phyloP scores from a whole-genome alignment of 2,888 invertebrate species.

The Meandrusa payeni region DNA sequence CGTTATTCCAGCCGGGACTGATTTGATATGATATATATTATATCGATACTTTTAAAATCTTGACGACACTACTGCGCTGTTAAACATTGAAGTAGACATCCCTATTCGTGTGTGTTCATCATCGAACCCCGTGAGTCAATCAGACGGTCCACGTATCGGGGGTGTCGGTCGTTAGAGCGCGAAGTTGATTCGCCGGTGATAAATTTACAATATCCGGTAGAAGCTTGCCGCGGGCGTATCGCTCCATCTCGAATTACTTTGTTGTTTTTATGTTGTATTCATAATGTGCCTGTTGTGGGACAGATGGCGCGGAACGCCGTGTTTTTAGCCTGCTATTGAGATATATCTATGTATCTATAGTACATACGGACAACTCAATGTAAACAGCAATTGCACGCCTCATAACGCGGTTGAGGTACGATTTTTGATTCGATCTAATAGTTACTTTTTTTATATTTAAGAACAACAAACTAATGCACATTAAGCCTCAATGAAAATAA shows the following conservation, averaged over 20 bases:
- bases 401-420: too few species aligned
- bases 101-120: neutral
- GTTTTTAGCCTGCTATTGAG: neutral
- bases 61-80: too few species aligned
- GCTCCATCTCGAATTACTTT: constrained; percentile 10
- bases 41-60: too few species aligned
- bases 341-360: too few species aligned
- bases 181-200: constrained; percentile 30
- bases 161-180: constrained; percentile 27
- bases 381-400: too few species aligned
- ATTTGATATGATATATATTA: too few species aligned
- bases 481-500: too few species aligned
- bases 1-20: too few species aligned
- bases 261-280: constrained; percentile 13
- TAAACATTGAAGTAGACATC: neutral
- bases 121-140: constrained; percentile 5
- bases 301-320: constrained; percentile 11
- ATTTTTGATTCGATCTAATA: too few species aligned
- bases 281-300: constrained; percentile 1
- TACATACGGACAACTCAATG: too few species aligned
- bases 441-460: too few species aligned
- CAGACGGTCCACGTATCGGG: neutral
- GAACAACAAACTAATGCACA: too few species aligned
- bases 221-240: constrained; percentile 10
- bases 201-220: constrained; percentile 34